Conservation (phyloP, 2,113 vertebrate species). For the Ginglymostoma cirratum region DNA sequence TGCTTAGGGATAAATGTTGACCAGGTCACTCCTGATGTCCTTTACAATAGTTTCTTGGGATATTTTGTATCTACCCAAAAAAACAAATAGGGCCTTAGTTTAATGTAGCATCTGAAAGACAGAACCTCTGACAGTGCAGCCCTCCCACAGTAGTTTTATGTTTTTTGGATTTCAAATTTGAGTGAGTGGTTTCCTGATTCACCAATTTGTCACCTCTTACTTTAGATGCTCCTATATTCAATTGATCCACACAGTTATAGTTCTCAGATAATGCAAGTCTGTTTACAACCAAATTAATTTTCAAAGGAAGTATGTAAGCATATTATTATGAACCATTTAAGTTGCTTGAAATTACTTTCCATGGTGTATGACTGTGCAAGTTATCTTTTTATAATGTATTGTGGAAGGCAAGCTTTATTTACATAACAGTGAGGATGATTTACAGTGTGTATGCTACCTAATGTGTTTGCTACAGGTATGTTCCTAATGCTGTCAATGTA, state of each 20-base stretch:
- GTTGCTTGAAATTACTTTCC: not conserved
- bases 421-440: not conserved
- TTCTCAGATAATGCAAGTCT: not conserved
- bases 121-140: too few species aligned
- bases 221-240: not conserved
- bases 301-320: not conserved
- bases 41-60: too few species aligned
- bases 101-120: too few species aligned
- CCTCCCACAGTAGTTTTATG: too few species aligned
- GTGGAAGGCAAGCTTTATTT: not conserved
- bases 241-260: not conserved
- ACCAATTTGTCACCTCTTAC: too few species aligned
- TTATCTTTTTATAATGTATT: not conserved
- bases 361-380: not conserved
- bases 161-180: too few species aligned
- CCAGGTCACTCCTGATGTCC: too few species aligned
- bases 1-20: too few species aligned
- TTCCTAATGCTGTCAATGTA: not conserved
- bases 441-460: not conserved
- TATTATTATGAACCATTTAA: not conserved
- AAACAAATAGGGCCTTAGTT: too few species aligned
- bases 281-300: not conserved
- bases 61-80: too few species aligned
- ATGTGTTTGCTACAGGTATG: not conserved
- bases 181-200: not conserved